Percentiles rank a stretch among this genome's conserved stretches.
phyloP scores from a whole-genome alignment of 2,797 vertebrate genomes.

The Pyrocephalus nanus region DNA sequence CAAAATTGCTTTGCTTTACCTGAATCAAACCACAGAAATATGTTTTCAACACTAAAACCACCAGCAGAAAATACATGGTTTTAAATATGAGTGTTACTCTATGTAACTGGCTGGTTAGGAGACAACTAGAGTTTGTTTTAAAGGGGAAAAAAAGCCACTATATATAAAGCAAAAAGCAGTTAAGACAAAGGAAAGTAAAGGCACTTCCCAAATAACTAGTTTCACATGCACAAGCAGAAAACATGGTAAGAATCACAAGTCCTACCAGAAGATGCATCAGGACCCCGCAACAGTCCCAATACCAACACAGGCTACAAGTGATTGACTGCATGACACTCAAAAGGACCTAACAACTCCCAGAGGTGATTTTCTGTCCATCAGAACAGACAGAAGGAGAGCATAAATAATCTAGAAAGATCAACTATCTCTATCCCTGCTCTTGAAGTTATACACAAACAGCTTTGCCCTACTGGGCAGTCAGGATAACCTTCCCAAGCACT shows the following conservation, averaged over 20 bases:
- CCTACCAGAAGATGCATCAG: background rate
- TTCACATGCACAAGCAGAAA: background rate
- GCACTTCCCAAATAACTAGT: background rate
- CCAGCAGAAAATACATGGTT: background rate
- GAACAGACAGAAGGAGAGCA: background rate
- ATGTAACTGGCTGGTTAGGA: background rate
- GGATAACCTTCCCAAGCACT: background rate
- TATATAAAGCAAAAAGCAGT: background rate
- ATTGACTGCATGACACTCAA: background rate
- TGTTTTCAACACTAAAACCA: background rate
- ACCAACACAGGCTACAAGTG: background rate
- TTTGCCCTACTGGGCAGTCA: background rate
- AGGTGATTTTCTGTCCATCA: background rate
- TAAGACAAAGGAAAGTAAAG: background rate
- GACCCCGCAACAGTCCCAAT: background rate
- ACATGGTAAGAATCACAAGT: background rate
- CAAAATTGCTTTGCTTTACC: background rate
- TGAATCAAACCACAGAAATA: background rate
- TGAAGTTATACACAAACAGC: background rate
- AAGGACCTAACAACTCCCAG: background rate
- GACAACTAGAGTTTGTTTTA: background rate
- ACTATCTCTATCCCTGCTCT: background rate
- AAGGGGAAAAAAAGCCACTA: background rate
- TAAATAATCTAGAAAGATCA: background rate
- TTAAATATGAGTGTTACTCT: background rate